Evolutionary conservation across 2,888 invertebrate species (phyloP).

Genomic region (Chrysopilus asiliformis): DNA sequence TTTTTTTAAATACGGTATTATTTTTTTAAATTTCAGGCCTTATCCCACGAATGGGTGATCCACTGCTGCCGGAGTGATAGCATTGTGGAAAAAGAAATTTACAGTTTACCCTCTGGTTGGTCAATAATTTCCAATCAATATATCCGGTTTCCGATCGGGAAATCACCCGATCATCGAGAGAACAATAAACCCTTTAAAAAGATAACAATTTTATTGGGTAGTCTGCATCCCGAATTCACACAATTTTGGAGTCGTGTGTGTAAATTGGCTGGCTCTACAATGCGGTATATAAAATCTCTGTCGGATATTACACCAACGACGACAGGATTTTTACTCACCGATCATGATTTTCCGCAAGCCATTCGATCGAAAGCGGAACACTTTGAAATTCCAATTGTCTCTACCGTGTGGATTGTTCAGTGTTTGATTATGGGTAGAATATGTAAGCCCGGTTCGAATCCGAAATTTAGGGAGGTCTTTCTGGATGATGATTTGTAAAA

Average conservation of each 20-base stretch:
- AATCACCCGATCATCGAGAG: conserved; percentile 25
- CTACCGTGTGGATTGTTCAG: conserved; percentile 56
- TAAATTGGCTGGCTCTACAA: conserved; percentile 42
- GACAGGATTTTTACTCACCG: conserved; percentile 45
- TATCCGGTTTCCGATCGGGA: conserved; percentile 29
- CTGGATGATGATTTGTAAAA: conserved; percentile 16
- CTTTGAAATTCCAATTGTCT: conserved; percentile 49
- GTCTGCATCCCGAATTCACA: conserved; percentile 41
- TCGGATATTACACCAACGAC: conserved; percentile 38
- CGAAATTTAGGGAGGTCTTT: conserved; percentile 27
- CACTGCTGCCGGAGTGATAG: conserved; percentile 41
- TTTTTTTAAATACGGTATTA: neutral
- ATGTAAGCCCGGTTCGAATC: conserved; percentile 38
- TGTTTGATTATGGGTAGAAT: conserved; percentile 48
- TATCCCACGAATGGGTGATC: conserved; percentile 60
- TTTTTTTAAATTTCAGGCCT: conserved; percentile 27
- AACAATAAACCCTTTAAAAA: conserved; percentile 39
- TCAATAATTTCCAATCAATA: conserved; percentile 39
- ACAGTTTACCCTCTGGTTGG: conserved; percentile 49
- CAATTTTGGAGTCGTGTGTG: conserved; percentile 50
- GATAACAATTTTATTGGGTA: conserved; percentile 39
- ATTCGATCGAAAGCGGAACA: conserved; percentile 40
- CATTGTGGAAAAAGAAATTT: conserved; percentile 36
- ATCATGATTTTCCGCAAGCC: conserved; percentile 46
- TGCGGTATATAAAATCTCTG: conserved; percentile 37